These are phyloP conservation scores for Diachasmimorpha longicaudata DNA, from an alignment of 1,140 invertebrate species.

Conservation along the genomic window DNA sequence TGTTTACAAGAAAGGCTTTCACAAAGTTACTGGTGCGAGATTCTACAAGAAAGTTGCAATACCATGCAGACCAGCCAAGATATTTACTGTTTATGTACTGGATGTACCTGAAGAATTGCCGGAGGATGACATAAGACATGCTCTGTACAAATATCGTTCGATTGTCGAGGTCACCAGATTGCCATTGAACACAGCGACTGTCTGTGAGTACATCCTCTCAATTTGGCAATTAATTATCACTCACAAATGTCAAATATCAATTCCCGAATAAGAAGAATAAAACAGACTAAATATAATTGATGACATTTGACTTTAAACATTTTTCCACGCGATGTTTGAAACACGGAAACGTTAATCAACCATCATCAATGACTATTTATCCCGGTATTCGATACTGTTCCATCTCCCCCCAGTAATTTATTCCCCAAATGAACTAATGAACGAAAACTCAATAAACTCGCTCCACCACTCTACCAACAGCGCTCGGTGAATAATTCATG, in stretches of 20 bases:
- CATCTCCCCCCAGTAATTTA: neutral
- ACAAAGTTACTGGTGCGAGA: conserved; percentile 79
- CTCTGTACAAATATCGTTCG: conserved; percentile 79
- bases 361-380: no score
- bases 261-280: no score
- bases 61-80: conserved; percentile 81
- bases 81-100: conserved; percentile 79
- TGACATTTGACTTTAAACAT: no score
- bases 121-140: conserved; percentile 81
- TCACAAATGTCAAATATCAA: no score
- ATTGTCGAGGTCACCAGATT: conserved; percentile 77
- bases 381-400: no score
- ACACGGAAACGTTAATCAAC: no score
- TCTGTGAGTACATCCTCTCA: conserved; percentile 50
- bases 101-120: conserved; percentile 83
- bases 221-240: conserved; percentile 8
- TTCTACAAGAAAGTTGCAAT: conserved; percentile 83
- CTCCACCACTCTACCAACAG: neutral
- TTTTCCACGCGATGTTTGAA: no score
- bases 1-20: conserved; percentile 85
- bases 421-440: neutral
- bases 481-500: neutral
- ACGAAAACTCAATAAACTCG: neutral
- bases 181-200: conserved; percentile 58
- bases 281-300: no score